These are phyloP conservation scores for Thalassoma bifasciatum DNA, from an alignment of 2,113 vertebrate genomes.

Conservation along the genomic window DNA sequence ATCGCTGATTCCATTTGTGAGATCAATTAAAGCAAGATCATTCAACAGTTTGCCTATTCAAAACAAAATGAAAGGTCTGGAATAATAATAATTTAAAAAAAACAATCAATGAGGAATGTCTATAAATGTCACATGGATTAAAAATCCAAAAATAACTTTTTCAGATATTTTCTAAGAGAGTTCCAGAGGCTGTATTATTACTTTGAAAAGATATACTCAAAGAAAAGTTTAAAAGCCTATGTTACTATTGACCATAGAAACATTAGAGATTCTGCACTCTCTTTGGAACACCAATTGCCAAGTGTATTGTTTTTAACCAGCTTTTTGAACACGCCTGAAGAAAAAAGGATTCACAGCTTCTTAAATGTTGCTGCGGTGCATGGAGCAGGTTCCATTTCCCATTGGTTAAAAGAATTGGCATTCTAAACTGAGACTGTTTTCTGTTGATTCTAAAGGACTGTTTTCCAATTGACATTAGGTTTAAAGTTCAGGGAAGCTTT, in stretches of 20 bases:
- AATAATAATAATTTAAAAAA: background rate
- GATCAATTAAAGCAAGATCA: background rate
- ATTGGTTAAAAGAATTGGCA: background rate
- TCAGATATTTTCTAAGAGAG: background rate
- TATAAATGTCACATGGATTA: too few relatives aligned
- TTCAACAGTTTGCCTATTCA: background rate
- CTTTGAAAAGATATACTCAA: background rate
- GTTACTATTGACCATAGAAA: constrained; percentile 2
- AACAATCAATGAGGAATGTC: too few relatives aligned
- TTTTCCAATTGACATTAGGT: constrained; percentile 8
- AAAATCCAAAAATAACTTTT: too few relatives aligned
- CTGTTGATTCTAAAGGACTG: background rate
- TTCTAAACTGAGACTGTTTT: background rate
- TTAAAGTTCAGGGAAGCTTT: constrained; percentile 2
- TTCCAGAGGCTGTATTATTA: background rate
- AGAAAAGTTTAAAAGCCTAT: background rate
- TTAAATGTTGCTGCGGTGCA: background rate
- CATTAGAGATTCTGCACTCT: constrained; percentile 7
- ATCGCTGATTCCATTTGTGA: background rate
- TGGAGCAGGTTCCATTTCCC: background rate
- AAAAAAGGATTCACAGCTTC: background rate
- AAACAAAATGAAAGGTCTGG: background rate
- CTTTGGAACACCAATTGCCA: background rate
- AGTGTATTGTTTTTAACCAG: constrained; percentile 1
- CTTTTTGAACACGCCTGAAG: background rate